Conservation (phyloP, 2,888 invertebrate species). For the Dryadula phaetusa region DNA sequence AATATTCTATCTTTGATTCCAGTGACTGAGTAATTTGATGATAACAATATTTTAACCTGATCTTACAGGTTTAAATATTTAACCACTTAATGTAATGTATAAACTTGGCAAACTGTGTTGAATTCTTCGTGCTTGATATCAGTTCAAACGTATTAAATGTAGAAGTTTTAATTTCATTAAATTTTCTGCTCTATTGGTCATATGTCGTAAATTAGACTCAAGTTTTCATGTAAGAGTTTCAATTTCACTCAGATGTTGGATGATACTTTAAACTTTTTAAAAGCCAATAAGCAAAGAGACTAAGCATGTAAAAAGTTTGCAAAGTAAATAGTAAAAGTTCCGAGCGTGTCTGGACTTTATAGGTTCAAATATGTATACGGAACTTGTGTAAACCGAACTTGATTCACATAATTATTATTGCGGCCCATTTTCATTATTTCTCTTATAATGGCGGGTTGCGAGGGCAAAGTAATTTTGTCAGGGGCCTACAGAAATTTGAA, state of each 20-base stretch:
- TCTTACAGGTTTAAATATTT: background rate
- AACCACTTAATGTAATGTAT: background rate
- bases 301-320: conserved; percentile 11
- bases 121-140: conserved; percentile 23
- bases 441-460: conserved; percentile 71
- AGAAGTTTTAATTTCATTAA: conserved; percentile 37
- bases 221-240: conserved; percentile 33
- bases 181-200: conserved; percentile 31
- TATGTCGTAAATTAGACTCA: conserved; percentile 34
- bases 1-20: too few relatives aligned
- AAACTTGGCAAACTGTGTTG: conserved; percentile 1
- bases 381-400: conserved; percentile 36
- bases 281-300: conserved; percentile 22
- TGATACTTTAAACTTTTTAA: conserved; percentile 18
- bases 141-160: conserved; percentile 24
- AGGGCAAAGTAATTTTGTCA: conserved; percentile 75
- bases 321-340: conserved; percentile 25
- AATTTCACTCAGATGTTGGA: conserved; percentile 19
- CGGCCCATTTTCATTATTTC: conserved; percentile 71
- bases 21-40: too few relatives aligned
- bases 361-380: conserved; percentile 34
- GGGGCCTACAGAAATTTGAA: conserved; percentile 74
- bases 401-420: conserved; percentile 50
- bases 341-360: conserved; percentile 20
- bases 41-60: background rate